These are phyloP conservation scores for Gisinianus flammeolus DNA, from an alignment of 2,888 invertebrate species.

Conservation along the genomic window DNA sequence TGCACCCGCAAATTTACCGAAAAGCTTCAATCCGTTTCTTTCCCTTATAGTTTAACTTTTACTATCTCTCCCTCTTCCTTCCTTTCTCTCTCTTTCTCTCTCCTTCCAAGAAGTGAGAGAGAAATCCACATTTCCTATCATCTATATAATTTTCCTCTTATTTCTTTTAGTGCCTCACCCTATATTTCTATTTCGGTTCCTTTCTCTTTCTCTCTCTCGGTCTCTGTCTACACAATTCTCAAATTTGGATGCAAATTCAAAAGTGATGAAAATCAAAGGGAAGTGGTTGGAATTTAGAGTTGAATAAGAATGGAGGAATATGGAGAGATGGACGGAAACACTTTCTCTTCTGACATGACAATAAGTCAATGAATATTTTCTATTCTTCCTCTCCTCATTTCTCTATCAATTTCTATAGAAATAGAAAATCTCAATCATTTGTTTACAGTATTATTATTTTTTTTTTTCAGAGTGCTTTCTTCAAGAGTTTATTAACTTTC, in stretches of 20 bases:
- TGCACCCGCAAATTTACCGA: slow-evolving; percentile 19
- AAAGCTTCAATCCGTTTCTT: slow-evolving; percentile 1
- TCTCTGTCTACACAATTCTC: not conserved
- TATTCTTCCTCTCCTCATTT: too few relatives aligned
- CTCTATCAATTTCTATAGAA: too few relatives aligned
- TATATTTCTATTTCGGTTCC: too few relatives aligned
- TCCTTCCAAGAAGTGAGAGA: too few relatives aligned
- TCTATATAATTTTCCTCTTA: not conserved
- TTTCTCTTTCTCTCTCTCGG: not conserved
- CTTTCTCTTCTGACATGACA: too few relatives aligned
- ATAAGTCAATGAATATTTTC: too few relatives aligned
- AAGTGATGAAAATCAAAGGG: not conserved
- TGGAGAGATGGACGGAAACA: too few relatives aligned
- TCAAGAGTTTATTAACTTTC: not conserved
- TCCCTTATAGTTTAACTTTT: not conserved
- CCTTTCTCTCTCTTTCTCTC: not conserved
- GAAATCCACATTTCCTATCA: not conserved
- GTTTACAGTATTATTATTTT: too few relatives aligned
- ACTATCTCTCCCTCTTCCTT: not conserved
- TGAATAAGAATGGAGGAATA: not conserved
- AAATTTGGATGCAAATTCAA: not conserved
- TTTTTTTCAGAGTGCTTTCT: not conserved
- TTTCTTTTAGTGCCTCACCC: too few relatives aligned
- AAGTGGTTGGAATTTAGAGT: not conserved
- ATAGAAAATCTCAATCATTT: too few relatives aligned